Evolutionary conservation across 2,888 invertebrate genomes (phyloP), one percentile per base, ranked within the genome.

Genomic region (Drosophila pegasa): DNA sequence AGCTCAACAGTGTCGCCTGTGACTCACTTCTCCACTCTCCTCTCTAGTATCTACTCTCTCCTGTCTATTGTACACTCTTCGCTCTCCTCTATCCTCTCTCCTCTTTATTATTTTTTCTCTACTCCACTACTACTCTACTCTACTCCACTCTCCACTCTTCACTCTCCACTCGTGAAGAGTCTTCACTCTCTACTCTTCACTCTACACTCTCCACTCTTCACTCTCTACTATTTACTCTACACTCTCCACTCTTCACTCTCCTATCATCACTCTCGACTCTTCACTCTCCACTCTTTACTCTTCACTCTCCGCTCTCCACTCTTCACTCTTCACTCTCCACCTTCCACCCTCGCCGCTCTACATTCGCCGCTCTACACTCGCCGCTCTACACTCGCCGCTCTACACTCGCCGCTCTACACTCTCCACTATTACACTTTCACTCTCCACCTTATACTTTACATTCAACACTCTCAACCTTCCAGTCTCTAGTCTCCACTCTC

Each of bases 1-100:
- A 43, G 8, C 14, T 52, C 20, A 54, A 16, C 41, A 43, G 71
- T 56, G 35, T 27, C 37, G 35, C 37, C 38, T 54, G 29, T 43
- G 57, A 54, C 38, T 63, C 52, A 56, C 43, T 33, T 54, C 12
- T 3, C 31, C 31, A 20, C 40, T 40, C 40, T 5, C 7, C 16
- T 16, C 40, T 35, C 33, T 12, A 18, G 2, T 18, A 10, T 20
- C 40, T 40, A 18, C 10, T 9, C 38, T 38, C 18, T 18, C 14
- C 10, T 18, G 18, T 38, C 8, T 38, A 9, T 10, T 40, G 5
- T 40, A 2, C 12, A 18, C 20, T 20, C 37, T 16, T 16, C 16
- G 16, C 40, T 40, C 40, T 12, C 18, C 12, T 38, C 12, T 40
- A 18, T 3, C 12, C 18, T 10, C 35, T 4, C 37, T 6, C 37